These are phyloP conservation scores for Sthenelais limicola DNA, from an alignment of 2,888 invertebrate species.

Conservation along the genomic window DNA sequence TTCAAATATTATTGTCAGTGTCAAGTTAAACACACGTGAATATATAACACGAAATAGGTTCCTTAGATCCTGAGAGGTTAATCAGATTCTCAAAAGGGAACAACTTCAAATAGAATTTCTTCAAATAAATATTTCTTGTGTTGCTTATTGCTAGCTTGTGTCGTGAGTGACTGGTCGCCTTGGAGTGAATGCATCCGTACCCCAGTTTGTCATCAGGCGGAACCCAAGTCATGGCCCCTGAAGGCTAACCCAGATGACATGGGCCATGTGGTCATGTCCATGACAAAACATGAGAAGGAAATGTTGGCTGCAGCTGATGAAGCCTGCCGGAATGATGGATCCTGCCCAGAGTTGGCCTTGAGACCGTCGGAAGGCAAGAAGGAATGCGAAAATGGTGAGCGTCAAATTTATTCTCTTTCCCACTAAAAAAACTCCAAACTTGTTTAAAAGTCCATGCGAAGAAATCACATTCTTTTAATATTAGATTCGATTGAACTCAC, in stretches of 20 bases:
- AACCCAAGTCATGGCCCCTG: neutral
- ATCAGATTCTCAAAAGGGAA: no score
- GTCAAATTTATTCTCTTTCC: neutral
- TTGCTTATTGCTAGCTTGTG: neutral
- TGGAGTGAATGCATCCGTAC: constrained; percentile 11
- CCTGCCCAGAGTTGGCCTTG: constrained; percentile 19
- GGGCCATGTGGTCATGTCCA: constrained; percentile 6
- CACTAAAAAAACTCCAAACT: neutral
- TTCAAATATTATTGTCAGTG: no score
- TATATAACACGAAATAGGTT: no score
- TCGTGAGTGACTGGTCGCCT: neutral
- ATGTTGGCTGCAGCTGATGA: neutral
- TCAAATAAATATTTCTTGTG: no score
- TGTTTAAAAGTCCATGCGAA: neutral
- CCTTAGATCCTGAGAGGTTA: no score
- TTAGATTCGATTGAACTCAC: neutral
- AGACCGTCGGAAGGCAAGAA: neutral
- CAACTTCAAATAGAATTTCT: no score
- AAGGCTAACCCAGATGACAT: constrained; percentile 4
- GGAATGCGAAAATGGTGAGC: neutral
- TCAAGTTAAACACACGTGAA: no score
- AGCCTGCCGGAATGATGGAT: neutral
- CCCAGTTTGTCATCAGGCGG: neutral
- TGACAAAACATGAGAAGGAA: neutral
- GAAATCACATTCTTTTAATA: neutral